A percentile compares a stretch with the other conserved stretches of the same genome.
phyloP scores from a whole-genome alignment of 2,797 vertebrate species.

The Erethizon dorsatum region DNA sequence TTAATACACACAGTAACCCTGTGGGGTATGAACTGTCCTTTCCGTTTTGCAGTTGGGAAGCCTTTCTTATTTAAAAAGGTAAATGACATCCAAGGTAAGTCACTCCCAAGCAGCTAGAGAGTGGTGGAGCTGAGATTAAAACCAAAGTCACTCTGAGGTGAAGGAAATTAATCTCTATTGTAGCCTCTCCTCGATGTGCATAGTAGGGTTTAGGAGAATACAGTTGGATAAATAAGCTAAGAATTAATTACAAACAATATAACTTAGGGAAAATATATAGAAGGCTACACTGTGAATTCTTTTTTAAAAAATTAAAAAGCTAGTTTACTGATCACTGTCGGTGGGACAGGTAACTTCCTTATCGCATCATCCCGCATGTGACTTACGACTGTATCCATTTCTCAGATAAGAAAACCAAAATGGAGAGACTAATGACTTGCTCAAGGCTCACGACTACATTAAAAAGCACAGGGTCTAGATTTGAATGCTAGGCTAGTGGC shows the following conservation, averaged over 20 bases:
- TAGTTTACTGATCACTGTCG: neutral
- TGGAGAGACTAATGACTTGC: neutral
- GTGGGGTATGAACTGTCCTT: neutral
- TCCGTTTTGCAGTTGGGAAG: neutral
- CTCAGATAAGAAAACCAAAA: slow-evolving; percentile 51
- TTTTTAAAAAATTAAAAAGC: neutral
- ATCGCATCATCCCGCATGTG: neutral
- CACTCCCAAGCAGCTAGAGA: neutral
- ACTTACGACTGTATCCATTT: slow-evolving; percentile 46
- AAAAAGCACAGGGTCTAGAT: neutral
- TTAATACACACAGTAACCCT: neutral
- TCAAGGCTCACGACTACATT: neutral
- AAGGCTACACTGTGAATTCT: neutral
- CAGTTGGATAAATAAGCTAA: neutral
- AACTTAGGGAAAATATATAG: slow-evolving; percentile 6
- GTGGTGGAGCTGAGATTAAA: neutral
- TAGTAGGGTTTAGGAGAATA: neutral
- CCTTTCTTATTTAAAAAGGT: neutral
- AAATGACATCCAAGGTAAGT: neutral
- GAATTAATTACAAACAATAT: neutral
- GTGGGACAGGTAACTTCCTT: neutral
- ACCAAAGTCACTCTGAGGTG: neutral
- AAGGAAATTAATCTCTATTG: neutral
- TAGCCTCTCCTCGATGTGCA: neutral
- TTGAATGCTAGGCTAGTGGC: neutral